Conservation (phyloP, 2,113 vertebrate species). For the Herpetotheres cachinnans region DNA sequence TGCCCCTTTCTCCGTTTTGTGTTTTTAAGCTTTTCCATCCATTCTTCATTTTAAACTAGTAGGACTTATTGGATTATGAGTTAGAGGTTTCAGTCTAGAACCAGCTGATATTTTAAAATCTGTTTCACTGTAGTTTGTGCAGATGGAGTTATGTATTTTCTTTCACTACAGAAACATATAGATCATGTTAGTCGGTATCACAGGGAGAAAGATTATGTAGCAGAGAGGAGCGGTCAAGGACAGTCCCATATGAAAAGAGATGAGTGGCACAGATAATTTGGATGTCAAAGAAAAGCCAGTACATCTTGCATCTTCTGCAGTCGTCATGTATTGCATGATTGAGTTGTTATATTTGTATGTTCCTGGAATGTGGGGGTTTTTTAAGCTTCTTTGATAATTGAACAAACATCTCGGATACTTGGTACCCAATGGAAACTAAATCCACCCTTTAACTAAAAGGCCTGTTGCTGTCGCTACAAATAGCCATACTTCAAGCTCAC, state of each 20-base stretch:
- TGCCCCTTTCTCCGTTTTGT: not conserved
- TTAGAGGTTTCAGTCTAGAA: not conserved
- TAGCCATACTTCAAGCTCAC: not conserved
- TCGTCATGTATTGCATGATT: not conserved
- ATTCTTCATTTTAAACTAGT: not conserved
- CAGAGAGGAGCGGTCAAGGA: not conserved
- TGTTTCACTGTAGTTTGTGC: not conserved
- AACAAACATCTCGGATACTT: not conserved
- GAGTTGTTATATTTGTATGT: not conserved
- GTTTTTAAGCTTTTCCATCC: not conserved
- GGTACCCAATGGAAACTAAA: not conserved
- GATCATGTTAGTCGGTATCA: not conserved
- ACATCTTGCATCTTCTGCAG: not conserved
- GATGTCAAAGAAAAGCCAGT: not conserved
- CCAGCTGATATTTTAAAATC: not conserved
- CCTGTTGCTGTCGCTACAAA: not conserved
- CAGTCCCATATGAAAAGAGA: not conserved
- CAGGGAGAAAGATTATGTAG: not conserved
- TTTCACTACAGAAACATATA: not conserved
- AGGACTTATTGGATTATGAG: not conserved
- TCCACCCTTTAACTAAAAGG: not conserved
- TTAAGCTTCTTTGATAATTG: not conserved
- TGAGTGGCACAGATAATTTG: not conserved
- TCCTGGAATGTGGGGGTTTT: not conserved
- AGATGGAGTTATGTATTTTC: not conserved